These are phyloP conservation scores for Dinothrombium tinctorium DNA, from an alignment of 1,140 invertebrate species.

Conservation along the genomic window DNA sequence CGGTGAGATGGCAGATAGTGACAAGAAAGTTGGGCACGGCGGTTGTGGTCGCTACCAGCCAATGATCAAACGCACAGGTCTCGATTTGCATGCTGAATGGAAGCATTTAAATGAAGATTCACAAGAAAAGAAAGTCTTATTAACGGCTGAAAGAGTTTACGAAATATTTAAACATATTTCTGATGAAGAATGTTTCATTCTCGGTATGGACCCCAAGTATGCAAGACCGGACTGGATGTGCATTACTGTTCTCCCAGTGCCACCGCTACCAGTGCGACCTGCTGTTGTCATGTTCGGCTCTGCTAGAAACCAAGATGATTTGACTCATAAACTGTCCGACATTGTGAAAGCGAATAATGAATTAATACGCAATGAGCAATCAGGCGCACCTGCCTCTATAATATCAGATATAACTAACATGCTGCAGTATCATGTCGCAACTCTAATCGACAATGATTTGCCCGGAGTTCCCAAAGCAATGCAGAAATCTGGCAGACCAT, in stretches of 20 bases:
- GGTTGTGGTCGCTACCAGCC: slow-evolving; percentile 96
- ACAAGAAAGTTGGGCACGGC: slow-evolving; percentile 49
- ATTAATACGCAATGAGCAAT: slow-evolving; percentile 74
- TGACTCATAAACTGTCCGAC: slow-evolving; percentile 94
- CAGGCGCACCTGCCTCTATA: slow-evolving; percentile 86
- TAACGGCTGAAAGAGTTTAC: slow-evolving; percentile 82
- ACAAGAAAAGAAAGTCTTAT: slow-evolving; percentile 74
- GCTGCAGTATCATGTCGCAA: slow-evolving; percentile 96
- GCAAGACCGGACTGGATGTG: slow-evolving; percentile 99
- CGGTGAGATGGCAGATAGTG: slow-evolving; percentile 1
- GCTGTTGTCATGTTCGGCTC: slow-evolving; percentile 98
- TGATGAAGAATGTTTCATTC: slow-evolving; percentile 83
- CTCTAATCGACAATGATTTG: slow-evolving; percentile 93
- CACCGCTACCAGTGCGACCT: slow-evolving; percentile 69
- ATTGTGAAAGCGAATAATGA: slow-evolving; percentile 99
- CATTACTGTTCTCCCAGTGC: slow-evolving; percentile 84
- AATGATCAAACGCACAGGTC: slow-evolving; percentile 54
- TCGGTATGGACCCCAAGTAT: slow-evolving; percentile 59
- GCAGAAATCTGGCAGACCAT: slow-evolving; percentile 93
- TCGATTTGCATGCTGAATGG: slow-evolving; percentile 81
- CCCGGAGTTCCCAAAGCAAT: slow-evolving; percentile 88
- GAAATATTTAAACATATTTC: slow-evolving; percentile 92
- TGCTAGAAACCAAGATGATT: slow-evolving; percentile 91
- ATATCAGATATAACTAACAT: slow-evolving; percentile 90
- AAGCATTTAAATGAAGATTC: slow-evolving; percentile 95